Base-by-base conservation (phyloP, 2,888 invertebrate genomes). In the Gymnoscelis rufifasciata region DNA sequence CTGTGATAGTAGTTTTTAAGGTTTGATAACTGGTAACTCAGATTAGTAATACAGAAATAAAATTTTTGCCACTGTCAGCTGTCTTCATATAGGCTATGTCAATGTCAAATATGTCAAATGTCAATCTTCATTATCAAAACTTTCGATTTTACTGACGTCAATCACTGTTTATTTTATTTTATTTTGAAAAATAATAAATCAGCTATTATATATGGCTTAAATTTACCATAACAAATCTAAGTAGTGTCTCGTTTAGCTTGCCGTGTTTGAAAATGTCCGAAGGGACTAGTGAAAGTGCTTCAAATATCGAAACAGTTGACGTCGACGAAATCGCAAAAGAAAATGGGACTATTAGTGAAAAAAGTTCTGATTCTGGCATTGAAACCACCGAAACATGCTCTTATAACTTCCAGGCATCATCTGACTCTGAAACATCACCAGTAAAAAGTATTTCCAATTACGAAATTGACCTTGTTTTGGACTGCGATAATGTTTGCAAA, bases 241-340 rank as follows among this genome's bases (percentile, higher is more conserved):
- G 59, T 52, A 40, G 61, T 64, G 52, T 54, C 19, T 52, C 38
- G 56, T 56, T 47, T 52, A 65, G 59, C 42, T 47, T 51, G 57
- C 0, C 47, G 47, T 44, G 19, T 38, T 51, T 57, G 31, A 40
- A 41, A 76, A 57, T 84, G 83, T 77, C 83, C 39, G 49, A 57
- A 28, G 74, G 67, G 56, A 59, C 54, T 11, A 62, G 65, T 39
- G 68, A 66, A 56, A 64, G 51, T 36, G 43, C 53, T 10, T 42
- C 50, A 64, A 75, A 74, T 72, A 78, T 72, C 68, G 74, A 66
- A 49, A 57, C 59, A 64, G 71, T 73, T 57, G 78, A 80, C 76
- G 78, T 78, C 62, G 71, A 70, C 63, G 63, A 57, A 47, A 63
- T 57, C 44, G 51, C 59, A 40, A 72, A 74, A 63, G 78, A 78